Percentiles rank a stretch among this genome's conserved stretches.
phyloP scores from a whole-genome alignment of 2,888 invertebrate genomes.

The Eustalomyia histrio region DNA sequence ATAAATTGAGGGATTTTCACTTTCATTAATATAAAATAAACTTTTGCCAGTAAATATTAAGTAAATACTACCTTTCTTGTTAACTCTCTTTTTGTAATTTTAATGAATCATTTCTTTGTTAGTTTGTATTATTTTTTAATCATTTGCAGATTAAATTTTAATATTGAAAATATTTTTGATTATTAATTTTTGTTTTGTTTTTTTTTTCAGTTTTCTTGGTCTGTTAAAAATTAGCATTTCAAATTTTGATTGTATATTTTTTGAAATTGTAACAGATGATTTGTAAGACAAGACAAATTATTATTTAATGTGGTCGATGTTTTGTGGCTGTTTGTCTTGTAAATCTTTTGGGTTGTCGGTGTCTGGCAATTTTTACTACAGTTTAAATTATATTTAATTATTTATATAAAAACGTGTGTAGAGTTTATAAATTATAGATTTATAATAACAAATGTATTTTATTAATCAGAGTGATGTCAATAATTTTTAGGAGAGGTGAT shows the following conservation, averaged over 20 bases:
- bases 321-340: constrained; percentile 2
- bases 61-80: constrained; percentile 10
- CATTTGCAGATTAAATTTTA: neutral
- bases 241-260: neutral
- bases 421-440: constrained; percentile 35
- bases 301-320: constrained; percentile 18
- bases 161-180: neutral
- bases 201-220: neutral
- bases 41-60: neutral
- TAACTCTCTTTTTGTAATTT: neutral
- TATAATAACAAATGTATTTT: constrained; percentile 7
- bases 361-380: constrained; percentile 1
- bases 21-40: constrained; percentile 38
- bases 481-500: neutral
- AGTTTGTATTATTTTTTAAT: neutral
- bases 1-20: constrained; percentile 60
- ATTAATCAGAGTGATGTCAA: constrained; percentile 23
- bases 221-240: constrained; percentile 14
- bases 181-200: neutral
- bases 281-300: constrained; percentile 20
- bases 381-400: too few species aligned
- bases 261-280: constrained; percentile 10
- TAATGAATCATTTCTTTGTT: constrained; percentile 11
- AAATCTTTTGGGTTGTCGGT: neutral
- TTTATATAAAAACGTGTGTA: constrained; percentile 32